phyloP scores from a whole-genome alignment of 2,888 invertebrate genomes.

The Folsomia manolachei region DNA sequence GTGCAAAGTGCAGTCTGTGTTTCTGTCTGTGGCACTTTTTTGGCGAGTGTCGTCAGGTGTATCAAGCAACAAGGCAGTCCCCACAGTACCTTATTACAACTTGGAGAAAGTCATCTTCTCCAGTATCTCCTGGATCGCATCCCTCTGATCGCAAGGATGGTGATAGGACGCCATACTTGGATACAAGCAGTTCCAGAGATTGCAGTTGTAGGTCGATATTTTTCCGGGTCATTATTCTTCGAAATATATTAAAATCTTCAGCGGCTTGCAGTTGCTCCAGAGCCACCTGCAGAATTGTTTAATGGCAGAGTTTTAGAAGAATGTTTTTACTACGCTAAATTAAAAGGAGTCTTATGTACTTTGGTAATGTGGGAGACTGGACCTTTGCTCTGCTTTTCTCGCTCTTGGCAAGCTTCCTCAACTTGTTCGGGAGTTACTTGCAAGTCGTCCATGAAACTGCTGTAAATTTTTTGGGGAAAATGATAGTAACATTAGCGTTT shows the following conservation, averaged over 20 bases:
- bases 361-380: slow-evolving; percentile 48
- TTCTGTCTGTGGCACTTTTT: slow-evolving; percentile 2
- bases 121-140: slow-evolving; percentile 24
- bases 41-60: not conserved
- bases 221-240: slow-evolving; percentile 87
- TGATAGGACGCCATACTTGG: slow-evolving; percentile 60
- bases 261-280: slow-evolving; percentile 87
- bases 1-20: not conserved
- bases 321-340: not conserved
- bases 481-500: too few relatives aligned
- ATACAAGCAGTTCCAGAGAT: slow-evolving; percentile 78
- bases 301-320: not conserved
- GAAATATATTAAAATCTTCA: slow-evolving; percentile 84
- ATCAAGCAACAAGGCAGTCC: not conserved
- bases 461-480: too few relatives aligned
- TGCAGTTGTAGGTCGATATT: slow-evolving; percentile 88
- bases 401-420: slow-evolving; percentile 68
- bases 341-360: slow-evolving; percentile 24
- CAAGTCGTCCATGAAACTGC: slow-evolving; percentile 89
- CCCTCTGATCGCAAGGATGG: slow-evolving; percentile 46
- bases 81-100: slow-evolving; percentile 42
- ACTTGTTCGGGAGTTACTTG: slow-evolving; percentile 84
- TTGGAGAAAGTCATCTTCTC: slow-evolving; percentile 50
- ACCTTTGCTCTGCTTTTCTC: slow-evolving; percentile 53
- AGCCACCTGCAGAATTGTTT: slow-evolving; percentile 56